Base-by-base conservation (phyloP, 2,888 invertebrate genomes). In the Ormyrus rosae region DNA sequence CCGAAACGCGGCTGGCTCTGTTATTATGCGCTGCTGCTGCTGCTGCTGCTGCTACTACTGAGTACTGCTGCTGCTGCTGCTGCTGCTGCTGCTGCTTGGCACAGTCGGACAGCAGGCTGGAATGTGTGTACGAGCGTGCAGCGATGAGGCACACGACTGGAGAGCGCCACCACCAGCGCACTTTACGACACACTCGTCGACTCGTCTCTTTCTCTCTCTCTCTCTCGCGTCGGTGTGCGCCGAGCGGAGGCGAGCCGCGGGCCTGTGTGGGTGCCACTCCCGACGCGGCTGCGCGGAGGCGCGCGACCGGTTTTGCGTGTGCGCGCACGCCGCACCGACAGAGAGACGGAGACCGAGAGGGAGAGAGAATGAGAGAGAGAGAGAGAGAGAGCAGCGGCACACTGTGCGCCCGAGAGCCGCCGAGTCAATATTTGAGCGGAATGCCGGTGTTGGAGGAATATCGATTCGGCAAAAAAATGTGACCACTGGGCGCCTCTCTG, bases 361-460 rank as follows among this genome's bases (percentile, higher is more conserved):
- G 60, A 19, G 13, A 19, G 34, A 8, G 60, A 6, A 34, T 0
- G 11, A 8, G 51, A 3, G 51, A 7, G 19, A 3, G 53, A 13
- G 65, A 51, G 51, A 11, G 58, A 45, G 58, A 45, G 85, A 84
- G 86, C 84, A 19, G 85, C 85, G 84, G 85, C 19, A 9, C 51
- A 9, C 50, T 8, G 3, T 65, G 81, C 81, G 34, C 34, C 34
- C 53, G 70, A 82, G 83, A n/a, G 82, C 85, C 85, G 83, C 82
- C 83, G 74, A 90, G 90, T 90, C 90, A 90, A 90, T 90, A 90
- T 90, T 90, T 89, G 87, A 90, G 89, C 86, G 88, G 87, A 88
- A 79, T 74, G 58, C 79, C 79, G 74, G 69, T 53, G 60, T 50
- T 6, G 65, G 50, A 63, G 64, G 50, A 55, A 90, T 90, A 90